phyloP scores from a whole-genome alignment of 1,140 invertebrate genomes.

The Drosophila leontia region DNA sequence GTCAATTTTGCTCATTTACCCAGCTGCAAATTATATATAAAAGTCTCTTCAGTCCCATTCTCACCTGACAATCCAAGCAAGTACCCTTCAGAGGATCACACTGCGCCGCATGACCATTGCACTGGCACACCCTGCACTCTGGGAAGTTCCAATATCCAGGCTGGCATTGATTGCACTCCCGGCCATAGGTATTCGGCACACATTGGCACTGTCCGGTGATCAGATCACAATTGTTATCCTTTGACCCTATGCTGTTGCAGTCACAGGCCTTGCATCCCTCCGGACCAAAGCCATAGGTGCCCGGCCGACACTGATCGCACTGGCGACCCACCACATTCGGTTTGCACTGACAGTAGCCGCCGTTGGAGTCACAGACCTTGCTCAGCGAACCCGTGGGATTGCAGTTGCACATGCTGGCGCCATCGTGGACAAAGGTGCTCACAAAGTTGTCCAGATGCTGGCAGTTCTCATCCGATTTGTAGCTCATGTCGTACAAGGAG shows the following conservation, averaged over 20 bases:
- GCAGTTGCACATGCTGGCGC: slow-evolving; percentile 92
- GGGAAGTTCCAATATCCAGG: slow-evolving; percentile 99
- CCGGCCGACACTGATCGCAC: slow-evolving; percentile 97
- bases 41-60: too few species aligned
- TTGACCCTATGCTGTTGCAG: slow-evolving; percentile 96
- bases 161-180: slow-evolving; percentile 97
- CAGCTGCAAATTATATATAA: background rate
- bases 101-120: slow-evolving; percentile 97
- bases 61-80: slow-evolving; percentile 92
- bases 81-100: slow-evolving; percentile 97
- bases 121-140: slow-evolving; percentile 96
- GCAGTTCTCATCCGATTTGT: slow-evolving; percentile 87
- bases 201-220: slow-evolving; percentile 97
- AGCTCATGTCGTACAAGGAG: slow-evolving; percentile 89
- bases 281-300: slow-evolving; percentile 97
- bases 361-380: slow-evolving; percentile 93
- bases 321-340: slow-evolving; percentile 96
- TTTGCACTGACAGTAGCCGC: slow-evolving; percentile 97
- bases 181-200: slow-evolving; percentile 95
- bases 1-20: too few species aligned
- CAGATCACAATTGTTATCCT: slow-evolving; percentile 98
- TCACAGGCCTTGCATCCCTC: slow-evolving; percentile 97
- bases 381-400: slow-evolving; percentile 97
- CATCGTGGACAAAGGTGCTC: slow-evolving; percentile 92
- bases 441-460: slow-evolving; percentile 89